These are phyloP conservation scores for Anadara kagoshimensis DNA, from an alignment of 1,140 invertebrate genomes.

Conservation along the genomic window DNA sequence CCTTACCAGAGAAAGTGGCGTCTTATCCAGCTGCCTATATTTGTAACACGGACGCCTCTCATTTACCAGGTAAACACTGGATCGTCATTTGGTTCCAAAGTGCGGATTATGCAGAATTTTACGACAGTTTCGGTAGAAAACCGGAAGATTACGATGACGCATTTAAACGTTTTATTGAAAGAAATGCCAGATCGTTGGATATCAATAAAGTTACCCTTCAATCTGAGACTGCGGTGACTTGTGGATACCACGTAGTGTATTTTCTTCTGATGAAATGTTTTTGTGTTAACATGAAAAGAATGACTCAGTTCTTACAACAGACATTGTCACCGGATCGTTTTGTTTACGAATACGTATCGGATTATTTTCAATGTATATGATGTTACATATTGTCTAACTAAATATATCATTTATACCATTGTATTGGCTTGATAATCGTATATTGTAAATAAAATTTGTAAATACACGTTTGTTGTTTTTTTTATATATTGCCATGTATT, in stretches of 20 bases:
- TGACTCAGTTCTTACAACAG: not conserved
- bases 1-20: too few relatives aligned
- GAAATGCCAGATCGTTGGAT: not conserved
- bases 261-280: not conserved
- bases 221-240: not conserved
- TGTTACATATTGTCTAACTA: conserved; percentile 3
- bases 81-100: conserved; percentile 5
- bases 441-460: not conserved
- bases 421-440: not conserved
- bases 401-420: not conserved
- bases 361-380: not conserved
- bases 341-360: not conserved
- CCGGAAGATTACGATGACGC: conserved; percentile 15
- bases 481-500: not conserved
- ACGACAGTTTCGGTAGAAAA: conserved; percentile 19
- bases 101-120: conserved; percentile 18
- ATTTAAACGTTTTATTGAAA: conserved; percentile 17
- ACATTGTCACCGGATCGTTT: not conserved
- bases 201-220: not conserved
- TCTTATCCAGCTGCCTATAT: too few relatives aligned
- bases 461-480: not conserved
- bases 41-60: too few relatives aligned
- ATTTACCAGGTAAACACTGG: conserved; percentile 28
- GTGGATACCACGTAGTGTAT: not conserved
- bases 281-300: too few relatives aligned